phyloP scores from a whole-genome alignment of 2,797 vertebrate species.

The Anguilla anguilla region DNA sequence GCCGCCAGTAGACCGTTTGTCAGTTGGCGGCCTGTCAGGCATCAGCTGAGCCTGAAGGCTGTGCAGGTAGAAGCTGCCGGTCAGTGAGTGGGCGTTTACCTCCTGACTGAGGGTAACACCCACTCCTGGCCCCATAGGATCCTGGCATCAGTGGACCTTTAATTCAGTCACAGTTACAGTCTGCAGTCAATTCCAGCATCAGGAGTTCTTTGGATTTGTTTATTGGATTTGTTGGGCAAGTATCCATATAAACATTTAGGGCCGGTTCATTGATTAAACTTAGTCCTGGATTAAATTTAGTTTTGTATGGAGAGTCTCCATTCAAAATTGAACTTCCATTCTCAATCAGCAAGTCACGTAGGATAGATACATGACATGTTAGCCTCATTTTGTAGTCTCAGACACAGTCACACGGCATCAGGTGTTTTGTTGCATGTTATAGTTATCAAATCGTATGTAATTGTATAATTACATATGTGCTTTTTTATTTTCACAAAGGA shows the following conservation, averaged over 20 bases:
- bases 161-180: background rate
- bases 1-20: background rate
- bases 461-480: background rate
- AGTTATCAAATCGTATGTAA: background rate
- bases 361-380: no score
- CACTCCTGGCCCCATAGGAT: background rate
- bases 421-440: background rate
- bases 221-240: background rate
- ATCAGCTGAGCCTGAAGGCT: background rate
- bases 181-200: background rate
- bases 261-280: no score
- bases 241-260: no score
- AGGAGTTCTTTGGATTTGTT: background rate
- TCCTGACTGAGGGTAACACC: background rate
- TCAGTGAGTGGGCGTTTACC: background rate
- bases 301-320: no score
- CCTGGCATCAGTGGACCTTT: background rate
- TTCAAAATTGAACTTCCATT: no score
- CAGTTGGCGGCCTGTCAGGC: background rate
- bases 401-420: no score
- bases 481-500: background rate
- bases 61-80: background rate
- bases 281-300: no score
- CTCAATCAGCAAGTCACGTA: no score
- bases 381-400: no score